Base-by-base conservation (phyloP, 1,140 invertebrate species). In the Tetragonula clypearis region DNA sequence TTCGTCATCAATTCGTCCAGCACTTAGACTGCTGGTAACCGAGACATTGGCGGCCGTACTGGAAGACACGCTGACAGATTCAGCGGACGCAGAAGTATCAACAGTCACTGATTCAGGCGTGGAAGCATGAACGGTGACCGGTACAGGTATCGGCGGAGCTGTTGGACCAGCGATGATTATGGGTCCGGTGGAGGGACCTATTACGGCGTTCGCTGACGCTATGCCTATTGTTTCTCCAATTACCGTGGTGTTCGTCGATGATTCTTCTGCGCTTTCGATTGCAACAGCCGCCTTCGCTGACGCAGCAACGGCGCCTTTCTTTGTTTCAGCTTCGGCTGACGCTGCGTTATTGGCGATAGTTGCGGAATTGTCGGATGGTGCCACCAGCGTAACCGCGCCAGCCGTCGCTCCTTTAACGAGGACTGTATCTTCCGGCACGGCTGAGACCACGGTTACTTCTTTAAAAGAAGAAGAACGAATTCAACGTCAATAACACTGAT, bases 121-220 rank as follows among this genome's bases (percentile, higher is more conserved):
- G 8, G 82, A 5, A 15, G 21, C 8, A 6, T 12, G 3, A 21
- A 58, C 23, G 8, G 21, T 15, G 23, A n/a, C 58, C 15, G 82
- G 82, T 5, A 60, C 55, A 26, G 82, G 62, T 15, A 76, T 41
- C 26, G 82, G 35, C 5, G 82, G 82, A 12, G 75, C 82, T 1
- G 75, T 84, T 12, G 82, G 82, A 0, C 82, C 82, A n/a, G 53
- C 60, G 56, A 74, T 85, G 72, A 78, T 30, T 35, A 75, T 60
- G 65, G 85, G 81, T 23, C 87, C 87, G 1, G 77, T 80, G 9
- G 87, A 84, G 49, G 87, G 87, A 21, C 87, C 87, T 58, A 87
- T 76, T 19, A 87, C 71, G 0, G 86, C 78, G 12, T 78, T 87
- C 15, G 82, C 74, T 15, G 82, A 62, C 49, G 69, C 74, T 49